These are phyloP conservation scores for Phymorhynchus buccinoides DNA, from an alignment of 1,140 invertebrate species.

Conservation along the genomic window DNA sequence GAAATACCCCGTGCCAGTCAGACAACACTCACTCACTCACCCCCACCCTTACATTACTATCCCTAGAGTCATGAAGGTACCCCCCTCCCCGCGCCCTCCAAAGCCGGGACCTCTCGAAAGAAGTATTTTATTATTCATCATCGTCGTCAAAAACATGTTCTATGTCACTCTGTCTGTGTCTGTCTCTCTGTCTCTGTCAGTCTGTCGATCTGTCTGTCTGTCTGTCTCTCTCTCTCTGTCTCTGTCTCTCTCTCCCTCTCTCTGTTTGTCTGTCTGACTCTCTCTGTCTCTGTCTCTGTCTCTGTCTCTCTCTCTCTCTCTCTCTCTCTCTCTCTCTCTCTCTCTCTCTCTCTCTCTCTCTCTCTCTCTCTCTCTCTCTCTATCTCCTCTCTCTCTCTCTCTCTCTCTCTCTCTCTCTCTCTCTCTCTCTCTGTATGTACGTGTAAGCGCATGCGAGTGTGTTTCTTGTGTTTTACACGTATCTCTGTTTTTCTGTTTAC, in stretches of 20 bases:
- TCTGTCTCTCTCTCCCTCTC: background rate
- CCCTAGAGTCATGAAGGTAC: too few relatives aligned
- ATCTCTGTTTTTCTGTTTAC: too few relatives aligned
- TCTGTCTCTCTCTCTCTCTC: background rate
- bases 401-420: background rate
- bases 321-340: background rate
- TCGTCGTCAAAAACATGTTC: background rate
- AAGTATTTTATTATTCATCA: too few relatives aligned
- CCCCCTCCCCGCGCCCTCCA: too few relatives aligned
- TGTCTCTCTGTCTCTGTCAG: background rate
- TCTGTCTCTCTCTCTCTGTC: background rate
- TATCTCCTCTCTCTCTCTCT: background rate
- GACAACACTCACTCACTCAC: background rate
- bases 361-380: background rate
- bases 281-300: background rate
- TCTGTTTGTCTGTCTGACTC: slow-evolving; percentile 11
- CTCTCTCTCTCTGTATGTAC: background rate
- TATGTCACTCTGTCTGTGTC: too few relatives aligned
- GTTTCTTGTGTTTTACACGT: too few relatives aligned
- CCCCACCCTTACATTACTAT: too few relatives aligned
- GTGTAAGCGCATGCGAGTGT: too few relatives aligned
- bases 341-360: background rate
- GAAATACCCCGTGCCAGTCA: background rate
- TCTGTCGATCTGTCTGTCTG: background rate
- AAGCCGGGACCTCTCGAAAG: too few relatives aligned